Base-by-base conservation (phyloP, 2,113 vertebrate genomes). In the Etheostoma spectabile region DNA sequence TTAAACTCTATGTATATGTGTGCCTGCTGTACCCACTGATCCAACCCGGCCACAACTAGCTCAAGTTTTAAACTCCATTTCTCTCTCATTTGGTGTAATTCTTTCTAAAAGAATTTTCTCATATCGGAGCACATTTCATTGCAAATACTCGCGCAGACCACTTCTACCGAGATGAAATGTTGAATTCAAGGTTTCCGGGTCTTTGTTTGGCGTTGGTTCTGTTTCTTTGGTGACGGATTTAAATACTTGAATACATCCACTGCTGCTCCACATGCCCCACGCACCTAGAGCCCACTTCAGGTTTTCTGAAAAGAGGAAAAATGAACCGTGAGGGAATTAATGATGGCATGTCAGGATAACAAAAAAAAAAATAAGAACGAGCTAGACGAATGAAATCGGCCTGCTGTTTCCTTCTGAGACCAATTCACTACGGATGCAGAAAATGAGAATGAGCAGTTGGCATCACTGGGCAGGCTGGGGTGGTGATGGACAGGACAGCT, bases 371-470 rank as follows among this genome's bases (percentile, higher is more conserved):
- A 72, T 21, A 65, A 33, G 8, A 66, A 2, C 3, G 12, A 63
- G n/a, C 4, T 0, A 38, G 73, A 64, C 52, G 57, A 73, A 74
- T 66, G 53, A 13, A 69, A 74, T 12, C 2, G 12, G 14, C 48
- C 62, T 53, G 45, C 63, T 73, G 55, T 68, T 77, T 77, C 51
- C 57, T 83, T 30, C 13, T 67, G 51, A 71, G 22, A 83, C 18
- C 35, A 55, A 60, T 66, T 79, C 60, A 66, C 30, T 4, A 30
- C 30, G 3, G 30, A 30, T 3, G 30, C 3, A 4, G 30, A 30
- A 30, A 30, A 30, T 30, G 30, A 30, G 30, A 30, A 30, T 30
- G 30, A 30, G 4, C 30, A 30, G 30, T 30, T 4, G 30, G 30
- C 30, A 30, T 3, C 30, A 30, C 30, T 4, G 30, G 30, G 30